A percentile compares a stretch with the other conserved stretches of the same genome.
These are phyloP conservation scores for Galerucella nymphaeae DNA, from an alignment of 2,888 invertebrate genomes.

Conservation along the genomic window DNA sequence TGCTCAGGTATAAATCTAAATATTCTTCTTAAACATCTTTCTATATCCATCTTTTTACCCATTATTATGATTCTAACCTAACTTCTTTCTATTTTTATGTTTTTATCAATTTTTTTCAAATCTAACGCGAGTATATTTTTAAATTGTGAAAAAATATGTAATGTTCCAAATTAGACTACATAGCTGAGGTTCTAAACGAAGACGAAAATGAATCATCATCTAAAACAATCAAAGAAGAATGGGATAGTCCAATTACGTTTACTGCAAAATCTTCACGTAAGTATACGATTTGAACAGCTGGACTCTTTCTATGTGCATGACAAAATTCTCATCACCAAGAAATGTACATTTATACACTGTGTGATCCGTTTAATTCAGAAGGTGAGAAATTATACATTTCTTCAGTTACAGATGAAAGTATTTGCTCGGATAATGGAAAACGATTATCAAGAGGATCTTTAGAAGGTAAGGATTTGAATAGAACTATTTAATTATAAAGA, in stretches of 20 bases:
- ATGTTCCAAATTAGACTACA: slow-evolving; percentile 74
- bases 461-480: slow-evolving; percentile 62
- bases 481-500: neutral
- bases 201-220: slow-evolving; percentile 66
- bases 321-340: neutral
- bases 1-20: slow-evolving; percentile 76
- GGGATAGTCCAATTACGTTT: slow-evolving; percentile 90
- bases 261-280: slow-evolving; percentile 90
- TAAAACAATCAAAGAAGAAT: slow-evolving; percentile 74
- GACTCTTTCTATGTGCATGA: slow-evolving; percentile 28
- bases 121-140: neutral
- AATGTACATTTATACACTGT: neutral
- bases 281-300: slow-evolving; percentile 60
- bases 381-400: slow-evolving; percentile 12
- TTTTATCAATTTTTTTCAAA: neutral
- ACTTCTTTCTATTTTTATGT: neutral
- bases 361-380: neutral
- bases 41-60: too few relatives aligned
- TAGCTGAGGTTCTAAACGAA: slow-evolving; percentile 84
- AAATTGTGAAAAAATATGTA: neutral
- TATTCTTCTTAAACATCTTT: too few relatives aligned
- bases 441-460: slow-evolving; percentile 65
- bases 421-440: slow-evolving; percentile 62
- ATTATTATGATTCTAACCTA: too few relatives aligned
- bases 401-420: slow-evolving; percentile 66